Conservation (phyloP, 2,113 vertebrate genomes). For the Parus major region DNA sequence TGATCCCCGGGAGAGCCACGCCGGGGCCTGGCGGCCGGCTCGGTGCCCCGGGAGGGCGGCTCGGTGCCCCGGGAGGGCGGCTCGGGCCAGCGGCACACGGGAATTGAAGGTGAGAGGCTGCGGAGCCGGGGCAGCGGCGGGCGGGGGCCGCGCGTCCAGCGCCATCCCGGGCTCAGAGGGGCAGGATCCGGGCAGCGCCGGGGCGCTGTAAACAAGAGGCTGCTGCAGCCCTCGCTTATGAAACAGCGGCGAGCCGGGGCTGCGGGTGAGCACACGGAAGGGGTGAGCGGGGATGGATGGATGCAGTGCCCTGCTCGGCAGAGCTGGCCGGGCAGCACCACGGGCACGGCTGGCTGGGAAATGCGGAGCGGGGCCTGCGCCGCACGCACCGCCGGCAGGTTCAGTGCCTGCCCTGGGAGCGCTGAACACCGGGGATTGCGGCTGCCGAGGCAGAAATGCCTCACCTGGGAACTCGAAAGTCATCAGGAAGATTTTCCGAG, state of each 20-base stretch:
- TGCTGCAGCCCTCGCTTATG: neutral
- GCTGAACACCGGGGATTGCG: accelerated
- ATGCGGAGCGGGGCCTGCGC: neutral
- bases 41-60: neutral
- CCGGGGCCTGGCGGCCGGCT: neutral
- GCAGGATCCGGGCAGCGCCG: accelerated
- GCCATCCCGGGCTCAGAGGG: accelerated
- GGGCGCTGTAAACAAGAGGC: neutral
- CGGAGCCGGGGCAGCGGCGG: neutral
- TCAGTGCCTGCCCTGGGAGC: neutral
- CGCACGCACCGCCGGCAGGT: accelerated
- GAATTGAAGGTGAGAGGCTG: slow-evolving; percentile 35
- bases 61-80: neutral
- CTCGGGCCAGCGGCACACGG: neutral
- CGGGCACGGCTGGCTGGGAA: neutral
- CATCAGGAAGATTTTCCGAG: accelerated
- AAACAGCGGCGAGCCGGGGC: neutral
- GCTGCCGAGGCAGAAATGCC: neutral
- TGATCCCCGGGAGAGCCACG: neutral
- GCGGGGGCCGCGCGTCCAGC: too few species aligned
- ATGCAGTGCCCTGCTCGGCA: accelerated
- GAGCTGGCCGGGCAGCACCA: accelerated
- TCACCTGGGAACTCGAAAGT: neutral
- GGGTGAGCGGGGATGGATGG: accelerated
- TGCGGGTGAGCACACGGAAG: neutral